These are phyloP conservation scores for Pseudococcus jackbeardsleyi DNA, from an alignment of 2,888 invertebrate species.

Conservation along the genomic window DNA sequence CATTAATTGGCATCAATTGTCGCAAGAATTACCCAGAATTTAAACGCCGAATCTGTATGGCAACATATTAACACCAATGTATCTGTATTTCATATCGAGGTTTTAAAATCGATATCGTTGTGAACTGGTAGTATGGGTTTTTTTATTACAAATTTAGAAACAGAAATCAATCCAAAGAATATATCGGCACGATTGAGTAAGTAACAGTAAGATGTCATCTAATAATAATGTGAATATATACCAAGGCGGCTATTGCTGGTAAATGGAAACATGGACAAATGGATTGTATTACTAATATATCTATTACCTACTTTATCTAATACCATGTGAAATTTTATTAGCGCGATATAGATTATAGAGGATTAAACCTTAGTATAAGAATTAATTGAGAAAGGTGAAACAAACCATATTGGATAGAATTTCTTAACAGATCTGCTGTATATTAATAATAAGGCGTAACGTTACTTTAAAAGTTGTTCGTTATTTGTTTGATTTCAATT, in stretches of 20 bases:
- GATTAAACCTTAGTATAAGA: conserved; percentile 16
- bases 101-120: conserved; percentile 37
- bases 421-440: conserved; percentile 18
- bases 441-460: conserved; percentile 47
- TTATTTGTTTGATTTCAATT: conserved; percentile 41
- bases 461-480: conserved; percentile 35
- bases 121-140: background rate
- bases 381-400: conserved; percentile 51
- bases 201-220: conserved; percentile 42
- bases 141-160: conserved; percentile 31
- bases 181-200: conserved; percentile 40
- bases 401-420: conserved; percentile 40
- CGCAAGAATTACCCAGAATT: conserved; percentile 33
- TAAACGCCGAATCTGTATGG: conserved; percentile 1
- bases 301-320: conserved; percentile 57
- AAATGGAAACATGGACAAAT: conserved; percentile 45
- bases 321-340: conserved; percentile 52
- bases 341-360: conserved; percentile 27
- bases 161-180: conserved; percentile 38
- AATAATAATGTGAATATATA: conserved; percentile 19
- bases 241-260: conserved; percentile 2
- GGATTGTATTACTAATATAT: conserved; percentile 55
- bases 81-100: background rate
- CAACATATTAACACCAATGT: background rate
- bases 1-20: conserved; percentile 56